phyloP scores from a whole-genome alignment of 2,797 vertebrate genomes.

The Sebastes goodei region DNA sequence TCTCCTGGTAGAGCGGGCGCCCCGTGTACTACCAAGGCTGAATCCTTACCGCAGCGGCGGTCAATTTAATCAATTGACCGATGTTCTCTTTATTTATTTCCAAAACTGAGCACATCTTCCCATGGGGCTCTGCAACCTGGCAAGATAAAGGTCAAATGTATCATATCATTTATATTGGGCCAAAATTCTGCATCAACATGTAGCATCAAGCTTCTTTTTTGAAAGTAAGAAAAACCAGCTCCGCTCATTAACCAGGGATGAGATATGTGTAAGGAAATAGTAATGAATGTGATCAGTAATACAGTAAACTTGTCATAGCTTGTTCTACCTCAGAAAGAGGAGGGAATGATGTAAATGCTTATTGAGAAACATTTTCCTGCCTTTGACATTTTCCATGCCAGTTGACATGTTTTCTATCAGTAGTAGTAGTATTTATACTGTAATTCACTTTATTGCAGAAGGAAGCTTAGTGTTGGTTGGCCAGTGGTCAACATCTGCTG shows the following conservation, averaged over 20 bases:
- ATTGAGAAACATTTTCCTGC: background rate
- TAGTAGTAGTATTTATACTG: background rate
- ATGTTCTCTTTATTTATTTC: background rate
- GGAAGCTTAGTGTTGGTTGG: background rate
- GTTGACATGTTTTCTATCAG: background rate
- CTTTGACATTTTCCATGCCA: background rate
- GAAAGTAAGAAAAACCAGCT: background rate
- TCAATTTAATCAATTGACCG: no score
- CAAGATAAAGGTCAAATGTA: background rate
- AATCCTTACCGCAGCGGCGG: no score
- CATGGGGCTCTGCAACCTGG: background rate
- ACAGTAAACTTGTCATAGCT: background rate
- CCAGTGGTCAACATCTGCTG: background rate
- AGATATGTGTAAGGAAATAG: background rate
- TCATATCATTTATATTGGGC: no score
- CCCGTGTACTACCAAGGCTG: no score
- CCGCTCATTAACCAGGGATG: background rate
- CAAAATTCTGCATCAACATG: background rate
- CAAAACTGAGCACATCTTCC: background rate
- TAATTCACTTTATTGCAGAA: background rate
- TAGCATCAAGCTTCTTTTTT: background rate
- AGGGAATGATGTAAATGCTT: background rate
- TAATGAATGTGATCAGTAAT: background rate
- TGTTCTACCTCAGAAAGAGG: background rate
- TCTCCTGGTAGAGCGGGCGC: no score